Percentiles rank a stretch among this genome's conserved stretches.
Evolutionary conservation across 2,797 vertebrate species (phyloP).

Genomic region (Enteromius fasciolatus): DNA sequence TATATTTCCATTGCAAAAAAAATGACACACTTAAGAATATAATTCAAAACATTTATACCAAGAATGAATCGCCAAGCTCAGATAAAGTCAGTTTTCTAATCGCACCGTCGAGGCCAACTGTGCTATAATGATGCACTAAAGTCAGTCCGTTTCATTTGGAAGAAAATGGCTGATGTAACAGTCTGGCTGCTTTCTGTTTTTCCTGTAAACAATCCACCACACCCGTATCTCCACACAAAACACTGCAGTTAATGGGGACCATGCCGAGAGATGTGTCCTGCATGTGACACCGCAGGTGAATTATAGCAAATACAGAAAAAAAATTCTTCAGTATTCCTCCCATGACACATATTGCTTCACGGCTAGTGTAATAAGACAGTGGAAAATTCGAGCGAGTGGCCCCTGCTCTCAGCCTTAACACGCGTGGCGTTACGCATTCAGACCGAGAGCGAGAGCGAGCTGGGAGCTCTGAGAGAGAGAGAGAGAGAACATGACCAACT

Average conservation of each 20-base stretch:
- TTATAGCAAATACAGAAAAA: conserved; percentile 32
- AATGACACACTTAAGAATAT: neutral
- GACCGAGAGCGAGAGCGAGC: conserved; percentile 32
- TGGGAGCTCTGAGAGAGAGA: conserved; percentile 31
- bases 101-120: neutral
- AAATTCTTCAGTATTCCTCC: conserved; percentile 52
- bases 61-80: conserved; percentile 18
- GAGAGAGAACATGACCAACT: conserved; percentile 64
- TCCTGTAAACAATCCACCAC: conserved; percentile 40
- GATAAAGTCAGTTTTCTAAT: conserved; percentile 28
- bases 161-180: conserved; percentile 45
- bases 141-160: conserved; percentile 6
- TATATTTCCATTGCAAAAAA: conserved; percentile 1
- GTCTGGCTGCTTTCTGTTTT: conserved; percentile 39
- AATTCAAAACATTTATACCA: neutral
- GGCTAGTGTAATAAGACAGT: conserved; percentile 59
- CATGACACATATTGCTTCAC: conserved; percentile 57
- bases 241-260: conserved; percentile 33
- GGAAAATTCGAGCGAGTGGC: conserved; percentile 60
- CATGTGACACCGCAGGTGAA: conserved; percentile 24
- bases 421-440: conserved; percentile 47
- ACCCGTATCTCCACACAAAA: conserved; percentile 32
- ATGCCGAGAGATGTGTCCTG: conserved; percentile 24
- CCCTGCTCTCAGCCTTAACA: conserved; percentile 44
- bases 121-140: conserved; percentile 16